Conservation (phyloP, 2,888 invertebrate species). For the Neoascia interrupta region DNA sequence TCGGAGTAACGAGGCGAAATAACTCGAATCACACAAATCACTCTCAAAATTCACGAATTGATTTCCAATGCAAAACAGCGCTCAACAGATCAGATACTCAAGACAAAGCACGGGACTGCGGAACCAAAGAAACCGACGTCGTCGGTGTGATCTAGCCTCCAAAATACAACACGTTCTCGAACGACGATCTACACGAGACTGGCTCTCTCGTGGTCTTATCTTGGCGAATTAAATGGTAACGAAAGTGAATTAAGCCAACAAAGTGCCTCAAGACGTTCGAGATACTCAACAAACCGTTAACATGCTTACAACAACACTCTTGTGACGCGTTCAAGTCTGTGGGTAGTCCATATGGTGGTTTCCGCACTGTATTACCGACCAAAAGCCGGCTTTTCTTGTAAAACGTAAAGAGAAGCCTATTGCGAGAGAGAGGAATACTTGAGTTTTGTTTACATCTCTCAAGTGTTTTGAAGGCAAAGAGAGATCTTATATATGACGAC, state of each 20-base stretch:
- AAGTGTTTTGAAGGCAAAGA: not conserved
- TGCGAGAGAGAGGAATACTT: not conserved
- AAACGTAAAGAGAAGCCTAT: not conserved
- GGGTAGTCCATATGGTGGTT: not conserved
- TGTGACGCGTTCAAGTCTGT: slow-evolving; percentile 9
- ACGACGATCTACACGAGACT: slow-evolving; percentile 56
- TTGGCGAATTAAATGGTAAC: slow-evolving; percentile 65
- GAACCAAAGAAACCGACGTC: not conserved
- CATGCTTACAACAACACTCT: slow-evolving; percentile 38
- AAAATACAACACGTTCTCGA: slow-evolving; percentile 47
- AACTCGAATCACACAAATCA: slow-evolving; percentile 34
- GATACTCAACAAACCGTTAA: slow-evolving; percentile 67
- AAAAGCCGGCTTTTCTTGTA: slow-evolving; percentile 28
- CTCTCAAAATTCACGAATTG: slow-evolving; percentile 49
- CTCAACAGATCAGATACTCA: not conserved
- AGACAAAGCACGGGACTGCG: not conserved
- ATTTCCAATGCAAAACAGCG: slow-evolving; percentile 35
- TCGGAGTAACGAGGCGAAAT: slow-evolving; percentile 1
- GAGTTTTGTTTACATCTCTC: slow-evolving; percentile 36
- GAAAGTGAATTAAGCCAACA: slow-evolving; percentile 62
- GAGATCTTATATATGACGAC: not conserved
- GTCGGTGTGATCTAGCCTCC: too few relatives aligned
- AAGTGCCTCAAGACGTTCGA: slow-evolving; percentile 25
- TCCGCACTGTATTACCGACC: slow-evolving; percentile 41
- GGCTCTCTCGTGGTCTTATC: slow-evolving; percentile 50